Percentiles rank a stretch among this genome's conserved stretches.
These are phyloP conservation scores for Chaenocephalus aceratus DNA, from an alignment of 2,113 vertebrate genomes.

Conservation along the genomic window DNA sequence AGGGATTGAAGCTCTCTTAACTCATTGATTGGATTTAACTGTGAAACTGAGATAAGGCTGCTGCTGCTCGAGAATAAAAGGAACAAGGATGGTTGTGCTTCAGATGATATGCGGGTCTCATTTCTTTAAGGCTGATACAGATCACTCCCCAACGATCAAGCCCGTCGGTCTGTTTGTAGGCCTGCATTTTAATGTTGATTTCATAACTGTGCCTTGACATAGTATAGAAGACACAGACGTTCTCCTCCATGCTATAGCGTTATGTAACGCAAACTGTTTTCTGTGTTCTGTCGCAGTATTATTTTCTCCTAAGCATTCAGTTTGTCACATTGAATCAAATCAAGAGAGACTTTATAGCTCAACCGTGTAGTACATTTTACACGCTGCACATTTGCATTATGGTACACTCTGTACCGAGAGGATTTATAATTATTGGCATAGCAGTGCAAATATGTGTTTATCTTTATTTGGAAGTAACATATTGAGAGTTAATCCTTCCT, in stretches of 20 bases:
- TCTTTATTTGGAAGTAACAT: slow-evolving; percentile 26
- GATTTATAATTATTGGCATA: slow-evolving; percentile 37
- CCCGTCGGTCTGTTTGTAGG: slow-evolving; percentile 41
- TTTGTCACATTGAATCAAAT: slow-evolving; percentile 74
- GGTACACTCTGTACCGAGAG: slow-evolving; percentile 36
- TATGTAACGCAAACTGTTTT: slow-evolving; percentile 75
- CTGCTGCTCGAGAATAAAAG: slow-evolving; percentile 7
- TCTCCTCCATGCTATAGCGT: slow-evolving; percentile 63
- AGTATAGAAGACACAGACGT: slow-evolving; percentile 47
- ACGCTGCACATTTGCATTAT: slow-evolving; percentile 31
- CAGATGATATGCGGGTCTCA: slow-evolving; percentile 29
- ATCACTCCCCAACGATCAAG: slow-evolving; percentile 41
- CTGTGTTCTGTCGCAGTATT: slow-evolving; percentile 53
- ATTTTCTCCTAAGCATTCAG: slow-evolving; percentile 54
- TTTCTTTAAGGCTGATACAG: slow-evolving; percentile 39
- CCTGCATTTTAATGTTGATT: slow-evolving; percentile 73
- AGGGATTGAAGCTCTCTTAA: slow-evolving; percentile 30
- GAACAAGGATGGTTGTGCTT: slow-evolving; percentile 17
- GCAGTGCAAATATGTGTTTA: slow-evolving; percentile 2
- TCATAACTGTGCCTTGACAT: slow-evolving; percentile 72
- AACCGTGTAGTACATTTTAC: slow-evolving; percentile 33
- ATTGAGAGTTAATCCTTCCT: neutral
- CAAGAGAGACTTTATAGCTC: slow-evolving; percentile 63
- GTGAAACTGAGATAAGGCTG: slow-evolving; percentile 31
- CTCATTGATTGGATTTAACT: slow-evolving; percentile 43